phyloP scores from a whole-genome alignment of 2,888 invertebrate species.

The Ochlodes sylvanus region DNA sequence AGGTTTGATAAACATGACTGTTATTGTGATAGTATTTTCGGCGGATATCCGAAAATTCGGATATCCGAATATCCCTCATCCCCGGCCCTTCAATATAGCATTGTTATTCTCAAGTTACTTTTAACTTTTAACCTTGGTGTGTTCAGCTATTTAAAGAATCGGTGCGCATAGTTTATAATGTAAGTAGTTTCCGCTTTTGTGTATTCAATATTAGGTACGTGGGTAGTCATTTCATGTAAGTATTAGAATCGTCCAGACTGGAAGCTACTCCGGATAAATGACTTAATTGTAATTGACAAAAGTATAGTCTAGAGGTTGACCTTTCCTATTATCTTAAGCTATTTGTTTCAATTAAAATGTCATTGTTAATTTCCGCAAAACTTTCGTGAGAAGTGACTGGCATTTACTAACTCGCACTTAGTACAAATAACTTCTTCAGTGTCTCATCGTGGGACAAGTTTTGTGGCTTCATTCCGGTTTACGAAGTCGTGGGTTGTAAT shows the following conservation, averaged over 20 bases:
- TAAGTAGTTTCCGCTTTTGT: too few relatives aligned
- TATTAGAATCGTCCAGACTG: background rate
- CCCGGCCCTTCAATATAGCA: too few relatives aligned
- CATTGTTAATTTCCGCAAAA: slow-evolving; percentile 72
- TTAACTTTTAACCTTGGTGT: background rate
- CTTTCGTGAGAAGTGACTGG: slow-evolving; percentile 67
- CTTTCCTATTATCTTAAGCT: slow-evolving; percentile 53
- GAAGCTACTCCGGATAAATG: background rate
- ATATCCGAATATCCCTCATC: too few relatives aligned
- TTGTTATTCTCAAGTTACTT: background rate
- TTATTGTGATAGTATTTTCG: too few relatives aligned
- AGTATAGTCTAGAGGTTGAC: slow-evolving; percentile 40
- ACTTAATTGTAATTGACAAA: slow-evolving; percentile 23
- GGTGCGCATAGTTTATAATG: too few relatives aligned
- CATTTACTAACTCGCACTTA: slow-evolving; percentile 18
- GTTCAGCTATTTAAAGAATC: too few relatives aligned
- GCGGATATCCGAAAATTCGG: too few relatives aligned
- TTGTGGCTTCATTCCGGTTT: slow-evolving; percentile 24
- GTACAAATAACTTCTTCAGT: slow-evolving; percentile 16
- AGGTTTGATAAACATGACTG: too few relatives aligned
- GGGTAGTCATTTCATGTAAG: background rate
- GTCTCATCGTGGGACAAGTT: slow-evolving; percentile 12
- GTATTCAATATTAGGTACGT: background rate
- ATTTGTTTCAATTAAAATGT: slow-evolving; percentile 78
- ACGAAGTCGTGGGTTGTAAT: slow-evolving; percentile 28